A percentile compares a stretch with the other conserved stretches of the same genome.
Conservation (phyloP, 2,888 invertebrate species). For the Trichacis sp. region DNA sequence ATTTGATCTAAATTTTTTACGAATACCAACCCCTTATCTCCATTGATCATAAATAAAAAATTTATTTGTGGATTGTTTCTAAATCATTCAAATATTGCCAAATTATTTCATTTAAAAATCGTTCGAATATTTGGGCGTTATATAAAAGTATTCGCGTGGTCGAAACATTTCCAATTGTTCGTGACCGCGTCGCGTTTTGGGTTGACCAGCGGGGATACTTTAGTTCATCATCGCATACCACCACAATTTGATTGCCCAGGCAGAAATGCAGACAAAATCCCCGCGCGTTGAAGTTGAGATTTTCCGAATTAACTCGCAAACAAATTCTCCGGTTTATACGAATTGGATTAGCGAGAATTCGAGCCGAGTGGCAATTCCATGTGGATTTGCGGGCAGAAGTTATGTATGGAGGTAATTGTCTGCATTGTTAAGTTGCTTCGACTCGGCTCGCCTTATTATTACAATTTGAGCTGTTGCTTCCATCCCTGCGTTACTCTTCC, state of each 20-base stretch:
- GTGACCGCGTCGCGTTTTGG: not conserved
- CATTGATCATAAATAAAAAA: too few relatives aligned
- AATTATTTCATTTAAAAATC: too few relatives aligned
- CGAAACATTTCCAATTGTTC: slow-evolving; percentile 33
- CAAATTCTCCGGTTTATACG: slow-evolving; percentile 48
- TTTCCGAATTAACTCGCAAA: slow-evolving; percentile 46
- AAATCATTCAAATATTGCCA: too few relatives aligned
- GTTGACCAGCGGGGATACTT: not conserved
- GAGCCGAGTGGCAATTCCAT: slow-evolving; percentile 40
- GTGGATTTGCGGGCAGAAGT: slow-evolving; percentile 44
- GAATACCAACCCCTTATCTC: too few relatives aligned
- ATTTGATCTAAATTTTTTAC: too few relatives aligned
- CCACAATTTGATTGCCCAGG: slow-evolving; percentile 35
- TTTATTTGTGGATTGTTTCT: too few relatives aligned
- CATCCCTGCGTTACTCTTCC: slow-evolving; percentile 31
- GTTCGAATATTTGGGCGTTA: too few relatives aligned
- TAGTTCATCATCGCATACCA: slow-evolving; percentile 15
- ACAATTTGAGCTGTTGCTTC: slow-evolving; percentile 33
- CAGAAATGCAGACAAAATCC: slow-evolving; percentile 42
- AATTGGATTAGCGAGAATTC: slow-evolving; percentile 49
- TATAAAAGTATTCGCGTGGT: too few relatives aligned
- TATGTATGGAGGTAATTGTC: slow-evolving; percentile 44
- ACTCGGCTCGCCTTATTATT: slow-evolving; percentile 38
- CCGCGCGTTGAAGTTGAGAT: slow-evolving; percentile 35
- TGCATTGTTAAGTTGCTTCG: slow-evolving; percentile 43